Evolutionary conservation across 2,113 vertebrate species (phyloP), one percentile per base, ranked within the genome.

Genomic region (Tor tambroides): DNA sequence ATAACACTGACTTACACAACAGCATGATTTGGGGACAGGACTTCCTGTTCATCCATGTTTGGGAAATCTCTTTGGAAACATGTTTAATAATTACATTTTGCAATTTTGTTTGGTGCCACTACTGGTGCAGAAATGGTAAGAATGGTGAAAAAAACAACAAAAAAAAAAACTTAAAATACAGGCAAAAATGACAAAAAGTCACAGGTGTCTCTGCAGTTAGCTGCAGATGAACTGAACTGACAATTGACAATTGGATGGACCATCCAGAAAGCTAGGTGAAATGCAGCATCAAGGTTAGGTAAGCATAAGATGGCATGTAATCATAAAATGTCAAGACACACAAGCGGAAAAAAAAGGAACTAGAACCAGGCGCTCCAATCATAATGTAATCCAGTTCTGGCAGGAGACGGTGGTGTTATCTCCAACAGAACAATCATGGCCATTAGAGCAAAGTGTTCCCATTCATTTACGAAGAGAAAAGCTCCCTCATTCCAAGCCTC

Each of bases 401-500:
- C 92, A 93, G 88, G 87, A 46, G 49, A 86, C 75, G 87, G 85
- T 85, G 71, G 85, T 87, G 90, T 94, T 91, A 93, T 92, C 93
- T 89, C 91, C 90, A 90, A 88, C 85, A 83, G 90, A 92, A 88
- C 93, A 94, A 94, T 93, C 83, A 93, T 88, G 91, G 92, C 93
- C 87, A 94, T 94, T 93, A 94, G 89, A 92, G 92, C 87, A 93
- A 94, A 95, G 92, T 92, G 93, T 93, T 94, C 90, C 94, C 93
- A 94, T 94, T 91, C 91, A 93, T 85, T 91, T 92, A 89, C 87
- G 91, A 84, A 56, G 78, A 81, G 80, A 83, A 38, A 54, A 83
- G 26, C 74, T 78, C 77, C 79, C 46, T 80, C 88, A 79, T 88
- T 86, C 77, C 41, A 86, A 80, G 75, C 11, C 85, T 88, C 88